Evolutionary conservation across 2,797 vertebrate genomes (phyloP), one percentile per base, ranked within the genome.

Genomic region (Clamator glandarius): DNA sequence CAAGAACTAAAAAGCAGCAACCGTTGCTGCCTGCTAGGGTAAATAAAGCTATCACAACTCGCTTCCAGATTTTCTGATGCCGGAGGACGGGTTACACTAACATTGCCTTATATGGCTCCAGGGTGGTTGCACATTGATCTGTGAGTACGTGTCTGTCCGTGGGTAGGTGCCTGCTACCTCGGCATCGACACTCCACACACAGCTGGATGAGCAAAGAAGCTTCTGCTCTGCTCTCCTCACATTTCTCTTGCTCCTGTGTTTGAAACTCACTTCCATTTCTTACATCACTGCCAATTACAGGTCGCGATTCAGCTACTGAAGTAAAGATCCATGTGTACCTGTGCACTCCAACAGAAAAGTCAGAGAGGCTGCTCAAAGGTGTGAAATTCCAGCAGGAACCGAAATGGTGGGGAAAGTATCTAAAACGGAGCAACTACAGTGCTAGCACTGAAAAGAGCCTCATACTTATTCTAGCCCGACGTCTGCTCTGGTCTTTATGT

Each of bases 131-230:
- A 39, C 29, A 5, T 59, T 51, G 62, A 80, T 92, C 87, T 64
- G 4, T 0, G 15, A 76, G 44, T 4, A 6, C 17, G 5, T 33
- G 74, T 3, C 80, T 85, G 20, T 46, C 81, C 52, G 62, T 3
- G 63, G 80, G 48, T 42, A 81, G 70, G 51, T 90, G 84, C 35
- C 75, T 78, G 9, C 75, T 8, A 54, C 74, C 74, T 54, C 24
- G 0, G 20, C 3, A 36, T 14, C 64, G 10, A 21, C 20, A 11
- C 2, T 0, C 63, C 25, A 0, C 0, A 3, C 0, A 4, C 54
- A 5, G 66, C 35, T 2, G 2, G 20, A 9, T 12, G 25, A 77
- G 70, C 54, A 14, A 10, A 31, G 21, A 13, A 24, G 19, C 46
- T 15, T 24, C 87, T 50, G 51, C 42, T 31, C 59, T 3, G 5